These are phyloP conservation scores for Andrena trimmerana DNA, from an alignment of 2,888 invertebrate species.

Conservation along the genomic window DNA sequence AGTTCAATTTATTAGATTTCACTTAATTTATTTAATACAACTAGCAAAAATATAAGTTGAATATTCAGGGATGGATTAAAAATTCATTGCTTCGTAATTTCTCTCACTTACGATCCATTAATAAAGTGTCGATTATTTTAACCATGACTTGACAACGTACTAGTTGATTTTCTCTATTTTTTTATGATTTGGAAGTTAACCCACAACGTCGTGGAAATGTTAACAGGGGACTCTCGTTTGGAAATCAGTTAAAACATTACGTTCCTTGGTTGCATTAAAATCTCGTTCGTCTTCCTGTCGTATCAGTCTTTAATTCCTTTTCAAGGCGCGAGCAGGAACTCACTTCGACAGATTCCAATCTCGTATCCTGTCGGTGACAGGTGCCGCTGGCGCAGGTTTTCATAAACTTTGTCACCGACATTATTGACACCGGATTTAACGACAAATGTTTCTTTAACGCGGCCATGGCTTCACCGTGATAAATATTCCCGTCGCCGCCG, in stretches of 20 bases:
- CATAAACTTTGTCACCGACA: constrained; percentile 49
- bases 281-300: constrained; percentile 20
- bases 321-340: constrained; percentile 28
- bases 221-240: neutral
- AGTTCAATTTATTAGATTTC: too few species aligned
- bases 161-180: neutral
- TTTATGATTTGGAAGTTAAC: neutral
- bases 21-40: too few species aligned
- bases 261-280: neutral
- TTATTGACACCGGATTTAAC: constrained; percentile 48
- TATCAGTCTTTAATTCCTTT: constrained; percentile 40
- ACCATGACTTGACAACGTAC: too few species aligned
- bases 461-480: constrained; percentile 18
- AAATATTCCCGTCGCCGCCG: constrained; percentile 20
- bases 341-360: constrained; percentile 53
- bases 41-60: too few species aligned
- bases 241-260: neutral
- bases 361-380: constrained; percentile 51
- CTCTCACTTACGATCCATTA: too few species aligned
- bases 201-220: neutral
- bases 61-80: too few species aligned
- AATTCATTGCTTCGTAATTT: too few species aligned
- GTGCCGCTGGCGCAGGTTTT: constrained; percentile 47
- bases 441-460: constrained; percentile 46
- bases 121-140: too few species aligned